Percentiles rank a stretch among this genome's conserved stretches.
Conservation (phyloP, 2,888 invertebrate genomes). For the Diogma glabrata region DNA sequence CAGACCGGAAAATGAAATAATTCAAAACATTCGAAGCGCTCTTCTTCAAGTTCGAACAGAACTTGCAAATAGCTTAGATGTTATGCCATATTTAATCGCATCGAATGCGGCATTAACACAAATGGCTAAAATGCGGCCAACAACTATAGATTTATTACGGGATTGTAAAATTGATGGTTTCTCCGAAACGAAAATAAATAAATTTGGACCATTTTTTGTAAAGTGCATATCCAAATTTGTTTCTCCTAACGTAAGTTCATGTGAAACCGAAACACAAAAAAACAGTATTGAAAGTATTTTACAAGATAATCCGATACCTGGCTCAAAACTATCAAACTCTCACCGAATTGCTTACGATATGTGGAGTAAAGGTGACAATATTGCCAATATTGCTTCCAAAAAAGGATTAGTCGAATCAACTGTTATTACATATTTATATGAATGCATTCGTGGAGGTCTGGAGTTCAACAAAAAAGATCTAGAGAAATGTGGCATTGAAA, state of each 20-base stretch:
- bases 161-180: conserved; percentile 41
- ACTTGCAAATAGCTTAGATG: conserved; percentile 29
- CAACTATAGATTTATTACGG: conserved; percentile 34
- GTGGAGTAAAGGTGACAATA: conserved; percentile 31
- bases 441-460: conserved; percentile 13
- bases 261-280: conserved; percentile 15
- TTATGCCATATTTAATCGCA: conserved; percentile 51
- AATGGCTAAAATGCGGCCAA: conserved; percentile 41
- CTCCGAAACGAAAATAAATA: conserved; percentile 42
- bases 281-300: conserved; percentile 21
- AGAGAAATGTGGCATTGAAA: conserved; percentile 12
- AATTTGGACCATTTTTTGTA: conserved; percentile 42
- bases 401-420: conserved; percentile 20
- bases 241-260: conserved; percentile 27
- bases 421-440: conserved; percentile 9
- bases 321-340: conserved; percentile 25
- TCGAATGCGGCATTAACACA: conserved; percentile 47
- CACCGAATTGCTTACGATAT: conserved; percentile 30
- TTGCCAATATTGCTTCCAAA: conserved; percentile 30
- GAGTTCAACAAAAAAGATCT: conserved; percentile 13
- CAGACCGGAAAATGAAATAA: background rate
- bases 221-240: no score
- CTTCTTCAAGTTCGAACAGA: conserved; percentile 20
- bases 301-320: conserved; percentile 20
- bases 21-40: conserved; percentile 1